Evolutionary conservation across 1,140 invertebrate genomes (phyloP), one percentile per base, ranked within the genome.

Genomic region (Phortica variegata): DNA sequence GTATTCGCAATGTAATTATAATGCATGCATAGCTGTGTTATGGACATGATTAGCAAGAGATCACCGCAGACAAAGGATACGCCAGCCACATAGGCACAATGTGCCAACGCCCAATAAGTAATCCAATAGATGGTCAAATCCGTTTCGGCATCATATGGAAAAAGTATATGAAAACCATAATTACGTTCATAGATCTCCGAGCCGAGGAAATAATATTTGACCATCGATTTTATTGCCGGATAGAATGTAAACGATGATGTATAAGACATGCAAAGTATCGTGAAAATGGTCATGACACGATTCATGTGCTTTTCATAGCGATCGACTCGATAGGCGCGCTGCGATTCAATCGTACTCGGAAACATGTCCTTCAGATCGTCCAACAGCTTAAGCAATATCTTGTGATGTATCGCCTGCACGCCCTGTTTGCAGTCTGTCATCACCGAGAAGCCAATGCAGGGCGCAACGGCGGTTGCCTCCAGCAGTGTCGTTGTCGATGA

Each of bases 401-500:
- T 31, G 0, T 51, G 40, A 34, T 69, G 65, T 15, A 65, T 48
- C 7, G 61, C 61, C 40, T 70, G 1, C 0, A 60, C 60, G 2
- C 70, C 59, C 20, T 69, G 61, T 53, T 69, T 69, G 18, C 65
- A 69, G 17, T 69, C 65, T 10, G 65, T 50, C 65, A 69, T 68
- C 21, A 69, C 63, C 18, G 61, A 61, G 39, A 69, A 69, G 26
- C 65, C 65, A 18, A 69, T 69, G 36, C 65, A 69, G 1, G 65
- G 65, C 0, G 60, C 65, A 17, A 69, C 65, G 1, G 65, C 65
- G 0, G 65, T 70, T 2, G 65, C 65, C 46, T 65, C 65, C 50
- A 69, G 26, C 6, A 69, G 13, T 0, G 65, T 68, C 0, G 60
- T 59, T 5, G 65, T 69, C 36, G 60, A 65, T 12, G 54, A 47